Base-by-base conservation (phyloP, 2,888 invertebrate genomes). In the Netelia virgata region DNA sequence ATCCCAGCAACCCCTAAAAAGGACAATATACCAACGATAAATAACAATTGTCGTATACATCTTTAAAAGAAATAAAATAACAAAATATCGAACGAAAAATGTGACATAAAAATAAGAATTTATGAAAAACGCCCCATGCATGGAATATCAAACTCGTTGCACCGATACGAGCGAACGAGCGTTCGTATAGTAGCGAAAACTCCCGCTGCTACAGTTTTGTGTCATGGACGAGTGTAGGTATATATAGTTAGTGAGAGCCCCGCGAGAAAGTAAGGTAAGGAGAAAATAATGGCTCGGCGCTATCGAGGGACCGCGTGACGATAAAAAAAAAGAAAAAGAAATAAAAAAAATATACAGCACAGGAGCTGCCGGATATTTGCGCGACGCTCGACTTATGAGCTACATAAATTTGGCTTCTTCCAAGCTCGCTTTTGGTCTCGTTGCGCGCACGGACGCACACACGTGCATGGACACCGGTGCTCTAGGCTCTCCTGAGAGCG, bases 361-460 rank as follows among this genome's bases (percentile, higher is more conserved):
- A 43, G 66, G 68, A 47, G 47, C 53, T 76, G 73, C 70, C 72
- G 81, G 85, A 86, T 85, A 86, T 85, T 86, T 85, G 81, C 82
- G 75, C 83, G 82, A 68, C 79, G 75, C 77, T 61, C 81, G 85
- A 86, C 86, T 86, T 86, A 85, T 85, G 86, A 86, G 85, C 85
- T 81, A 85, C 85, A 86, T 86, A 86, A 86, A 86, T 86, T 86
- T 83, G 69, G 74, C 78, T 86, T 83, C 81, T 85, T 85, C 70
- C 70, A 70, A 75, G 77, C 77, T 72, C 57, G 64, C 28, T 61
- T 76, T 75, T 69, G 50, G 75, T 59, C 64, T 41, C 64, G 73
- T 66, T 53, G n/a, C 20, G 20, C 57, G 41, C 64, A 63, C 59
- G 14, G 36, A 73, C 69, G 53, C 72, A 73, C 64, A 47, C 77